Evolutionary conservation across 2,113 vertebrate species (phyloP).

Genomic region (Tiliqua scincoides): DNA sequence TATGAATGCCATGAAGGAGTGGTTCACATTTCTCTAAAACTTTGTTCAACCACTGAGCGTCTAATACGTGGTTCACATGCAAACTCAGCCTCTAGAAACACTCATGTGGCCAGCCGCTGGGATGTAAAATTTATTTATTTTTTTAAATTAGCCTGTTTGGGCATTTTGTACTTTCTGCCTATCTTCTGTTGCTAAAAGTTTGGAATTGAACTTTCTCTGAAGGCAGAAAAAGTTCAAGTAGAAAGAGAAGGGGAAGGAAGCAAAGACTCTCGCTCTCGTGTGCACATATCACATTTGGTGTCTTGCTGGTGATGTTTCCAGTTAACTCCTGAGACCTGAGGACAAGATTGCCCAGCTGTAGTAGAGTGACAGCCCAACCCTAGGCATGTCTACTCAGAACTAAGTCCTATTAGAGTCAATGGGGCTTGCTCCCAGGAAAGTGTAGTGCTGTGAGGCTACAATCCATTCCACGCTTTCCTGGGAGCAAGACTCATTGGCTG

Average conservation of each 20-base stretch:
- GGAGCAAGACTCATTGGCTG: too few species aligned
- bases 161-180: slow-evolving; percentile 11
- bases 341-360: slow-evolving; percentile 15
- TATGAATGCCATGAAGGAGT: neutral
- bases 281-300: slow-evolving; percentile 21
- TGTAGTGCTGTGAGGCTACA: too few species aligned
- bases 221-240: slow-evolving; percentile 41
- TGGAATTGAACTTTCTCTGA: slow-evolving; percentile 31
- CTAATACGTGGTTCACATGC: neutral
- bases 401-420: too few species aligned
- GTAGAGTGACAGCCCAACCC: too few species aligned
- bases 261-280: neutral
- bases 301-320: slow-evolving; percentile 20
- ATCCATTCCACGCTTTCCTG: too few species aligned
- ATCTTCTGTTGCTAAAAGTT: slow-evolving; percentile 26
- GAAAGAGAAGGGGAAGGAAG: slow-evolving; percentile 50
- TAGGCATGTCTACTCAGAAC: too few species aligned
- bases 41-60: neutral
- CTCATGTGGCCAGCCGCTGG: neutral
- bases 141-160: neutral
- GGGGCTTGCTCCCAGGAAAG: too few species aligned
- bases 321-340: slow-evolving; percentile 51
- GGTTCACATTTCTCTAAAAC: neutral
- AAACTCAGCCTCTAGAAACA: neutral
- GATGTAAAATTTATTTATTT: neutral